Conservation (phyloP, 2,797 vertebrate genomes). For the Pogoniulus pusillus region DNA sequence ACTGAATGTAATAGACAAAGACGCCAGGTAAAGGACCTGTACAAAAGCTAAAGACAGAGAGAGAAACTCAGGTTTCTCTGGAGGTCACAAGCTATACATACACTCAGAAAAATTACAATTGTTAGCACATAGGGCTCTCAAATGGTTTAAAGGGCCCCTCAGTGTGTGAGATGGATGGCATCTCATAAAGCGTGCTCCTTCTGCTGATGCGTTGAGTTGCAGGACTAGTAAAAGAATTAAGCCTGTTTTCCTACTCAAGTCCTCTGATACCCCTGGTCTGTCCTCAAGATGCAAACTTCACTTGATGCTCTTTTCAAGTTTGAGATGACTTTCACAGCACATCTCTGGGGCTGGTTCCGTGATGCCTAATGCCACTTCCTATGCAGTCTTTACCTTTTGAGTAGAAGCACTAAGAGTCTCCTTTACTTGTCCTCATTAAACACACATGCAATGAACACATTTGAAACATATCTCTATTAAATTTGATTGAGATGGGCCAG, state of each 20-base stretch:
- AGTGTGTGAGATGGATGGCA: background rate
- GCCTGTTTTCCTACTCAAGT: background rate
- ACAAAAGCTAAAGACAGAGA: background rate
- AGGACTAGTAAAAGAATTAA: background rate
- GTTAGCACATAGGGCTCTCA: background rate
- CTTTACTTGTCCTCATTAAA: background rate
- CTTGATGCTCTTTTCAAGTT: background rate
- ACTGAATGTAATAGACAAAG: background rate
- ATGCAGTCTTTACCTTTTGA: background rate
- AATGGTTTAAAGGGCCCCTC: background rate
- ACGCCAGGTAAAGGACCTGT: background rate
- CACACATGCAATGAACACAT: background rate
- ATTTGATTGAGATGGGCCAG: background rate
- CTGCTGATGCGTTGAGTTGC: background rate
- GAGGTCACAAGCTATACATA: background rate
- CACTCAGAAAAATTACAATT: background rate
- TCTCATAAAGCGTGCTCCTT: background rate
- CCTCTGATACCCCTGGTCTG: background rate
- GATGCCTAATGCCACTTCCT: background rate
- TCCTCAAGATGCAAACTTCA: background rate
- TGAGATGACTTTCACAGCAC: background rate
- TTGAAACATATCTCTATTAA: background rate
- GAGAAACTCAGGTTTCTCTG: background rate
- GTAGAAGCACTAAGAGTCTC: background rate
- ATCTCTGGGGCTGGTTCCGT: background rate